Evolutionary conservation across 2,888 invertebrate species (phyloP).

Genomic region (Pyrgus malvae): DNA sequence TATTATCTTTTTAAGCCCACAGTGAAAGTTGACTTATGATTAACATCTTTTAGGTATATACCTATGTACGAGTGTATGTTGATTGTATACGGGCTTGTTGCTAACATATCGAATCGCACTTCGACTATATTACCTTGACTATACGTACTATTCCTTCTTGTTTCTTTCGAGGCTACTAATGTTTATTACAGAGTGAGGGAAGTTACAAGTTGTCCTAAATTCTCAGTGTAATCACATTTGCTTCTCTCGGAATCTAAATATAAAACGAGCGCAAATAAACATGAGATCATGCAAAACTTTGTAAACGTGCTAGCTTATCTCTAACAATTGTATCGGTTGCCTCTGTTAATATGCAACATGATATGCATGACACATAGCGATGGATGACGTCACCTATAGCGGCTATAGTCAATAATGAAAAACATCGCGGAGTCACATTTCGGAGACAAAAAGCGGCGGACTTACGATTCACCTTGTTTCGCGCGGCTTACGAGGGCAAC

Average conservation of each 20-base stretch:
- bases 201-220: not conserved
- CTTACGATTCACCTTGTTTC: constrained; percentile 75
- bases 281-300: constrained; percentile 17
- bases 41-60: constrained; percentile 22
- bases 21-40: constrained; percentile 7
- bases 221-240: constrained; percentile 5
- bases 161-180: too few species aligned
- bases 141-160: too few species aligned
- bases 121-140: too few species aligned
- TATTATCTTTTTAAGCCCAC: too few species aligned
- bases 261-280: constrained; percentile 14
- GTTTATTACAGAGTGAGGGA: too few species aligned
- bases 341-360: constrained; percentile 11
- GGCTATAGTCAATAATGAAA: constrained; percentile 32
- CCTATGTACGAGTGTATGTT: too few species aligned
- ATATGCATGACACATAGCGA: constrained; percentile 25
- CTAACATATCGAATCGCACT: too few species aligned
- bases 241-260: constrained; percentile 8
- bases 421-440: constrained; percentile 47
- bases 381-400: constrained; percentile 14
- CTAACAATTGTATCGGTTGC: constrained; percentile 24
- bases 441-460: constrained; percentile 55
- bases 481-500: constrained; percentile 60
- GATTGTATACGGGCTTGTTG: too few species aligned
- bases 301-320: constrained; percentile 17